phyloP scores from a whole-genome alignment of 2,113 vertebrate genomes.

The Oenanthe oenanthe region DNA sequence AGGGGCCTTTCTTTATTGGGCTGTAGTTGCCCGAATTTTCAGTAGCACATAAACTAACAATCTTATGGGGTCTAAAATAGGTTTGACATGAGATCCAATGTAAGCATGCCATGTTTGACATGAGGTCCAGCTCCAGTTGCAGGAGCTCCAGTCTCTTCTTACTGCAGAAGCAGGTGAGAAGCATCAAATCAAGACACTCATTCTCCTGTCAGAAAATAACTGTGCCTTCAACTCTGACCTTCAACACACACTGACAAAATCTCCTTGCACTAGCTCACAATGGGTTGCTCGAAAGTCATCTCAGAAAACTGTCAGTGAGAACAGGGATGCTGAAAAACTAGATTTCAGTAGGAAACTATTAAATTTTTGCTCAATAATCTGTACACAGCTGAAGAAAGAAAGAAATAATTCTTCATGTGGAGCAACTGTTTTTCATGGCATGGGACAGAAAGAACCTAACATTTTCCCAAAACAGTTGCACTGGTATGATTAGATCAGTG shows the following conservation, averaged over 20 bases:
- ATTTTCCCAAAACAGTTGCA: background rate
- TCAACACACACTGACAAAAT: background rate
- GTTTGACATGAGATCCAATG: background rate
- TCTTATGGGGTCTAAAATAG: background rate
- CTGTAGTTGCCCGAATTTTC: background rate
- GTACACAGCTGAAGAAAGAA: background rate
- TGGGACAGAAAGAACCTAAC: background rate
- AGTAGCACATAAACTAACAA: background rate
- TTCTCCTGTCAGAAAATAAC: background rate
- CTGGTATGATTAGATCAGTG: background rate
- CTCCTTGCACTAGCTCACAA: background rate
- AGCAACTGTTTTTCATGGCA: background rate
- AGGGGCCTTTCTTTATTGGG: background rate
- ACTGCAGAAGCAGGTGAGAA: background rate
- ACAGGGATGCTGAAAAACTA: background rate
- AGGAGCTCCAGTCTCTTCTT: background rate
- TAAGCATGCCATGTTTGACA: background rate
- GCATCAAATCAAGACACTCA: background rate
- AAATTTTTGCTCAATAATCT: background rate
- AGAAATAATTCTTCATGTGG: background rate
- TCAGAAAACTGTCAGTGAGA: background rate
- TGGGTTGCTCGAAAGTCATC: background rate
- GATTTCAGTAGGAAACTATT: background rate
- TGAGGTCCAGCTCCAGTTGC: background rate
- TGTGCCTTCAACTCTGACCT: background rate